These are phyloP conservation scores for Trachymyrmex septentrionalis DNA, from an alignment of 1,140 invertebrate genomes.

Conservation along the genomic window DNA sequence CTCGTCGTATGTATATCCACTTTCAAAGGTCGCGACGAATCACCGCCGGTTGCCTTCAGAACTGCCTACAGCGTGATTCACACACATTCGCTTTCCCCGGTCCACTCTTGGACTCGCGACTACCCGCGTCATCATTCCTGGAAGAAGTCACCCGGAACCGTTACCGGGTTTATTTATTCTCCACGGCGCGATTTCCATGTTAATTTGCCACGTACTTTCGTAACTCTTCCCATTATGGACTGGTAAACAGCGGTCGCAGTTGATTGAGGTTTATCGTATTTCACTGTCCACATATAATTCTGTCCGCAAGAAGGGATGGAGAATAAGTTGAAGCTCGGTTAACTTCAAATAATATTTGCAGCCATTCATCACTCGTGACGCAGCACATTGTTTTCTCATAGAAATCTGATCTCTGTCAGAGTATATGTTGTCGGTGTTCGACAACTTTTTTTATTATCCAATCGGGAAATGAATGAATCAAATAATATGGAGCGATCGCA, in stretches of 20 bases:
- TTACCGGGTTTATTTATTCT: slow-evolving; percentile 48
- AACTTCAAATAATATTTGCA: slow-evolving; percentile 7
- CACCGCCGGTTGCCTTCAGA: slow-evolving; percentile 29
- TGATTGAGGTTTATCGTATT: slow-evolving; percentile 8
- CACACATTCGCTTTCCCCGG: slow-evolving; percentile 34
- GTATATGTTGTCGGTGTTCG: not conserved
- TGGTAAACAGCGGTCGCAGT: slow-evolving; percentile 14
- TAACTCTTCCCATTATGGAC: slow-evolving; percentile 42
- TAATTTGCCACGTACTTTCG: slow-evolving; percentile 46
- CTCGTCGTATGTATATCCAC: not conserved
- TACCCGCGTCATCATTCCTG: slow-evolving; percentile 60
- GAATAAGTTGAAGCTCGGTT: not conserved
- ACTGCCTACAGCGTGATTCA: slow-evolving; percentile 64
- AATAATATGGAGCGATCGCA: not conserved
- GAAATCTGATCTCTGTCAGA: not conserved
- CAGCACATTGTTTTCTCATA: not conserved
- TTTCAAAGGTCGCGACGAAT: slow-evolving; percentile 45
- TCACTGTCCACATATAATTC: not conserved
- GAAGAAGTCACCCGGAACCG: slow-evolving; percentile 59
- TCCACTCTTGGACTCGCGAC: not conserved
- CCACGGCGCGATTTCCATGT: slow-evolving; percentile 37
- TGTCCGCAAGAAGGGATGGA: not conserved
- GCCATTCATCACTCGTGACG: not conserved
- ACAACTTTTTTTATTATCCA: not conserved
- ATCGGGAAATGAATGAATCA: not conserved